phyloP scores from a whole-genome alignment of 2,797 vertebrate species.

The Rhinoraja longicauda region DNA sequence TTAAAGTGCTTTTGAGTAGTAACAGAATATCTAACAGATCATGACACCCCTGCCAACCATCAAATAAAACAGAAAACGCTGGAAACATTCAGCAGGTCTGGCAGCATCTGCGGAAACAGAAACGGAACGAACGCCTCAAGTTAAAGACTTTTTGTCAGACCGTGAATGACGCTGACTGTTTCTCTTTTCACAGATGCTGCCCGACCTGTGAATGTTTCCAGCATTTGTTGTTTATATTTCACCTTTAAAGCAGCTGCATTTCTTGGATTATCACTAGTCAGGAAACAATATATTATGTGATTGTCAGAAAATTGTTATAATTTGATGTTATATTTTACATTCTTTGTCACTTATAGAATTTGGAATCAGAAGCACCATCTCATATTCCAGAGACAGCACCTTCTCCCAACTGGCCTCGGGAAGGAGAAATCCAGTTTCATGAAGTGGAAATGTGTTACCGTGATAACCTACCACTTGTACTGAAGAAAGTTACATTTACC shows the following conservation, averaged over 20 bases:
- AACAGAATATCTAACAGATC: not conserved
- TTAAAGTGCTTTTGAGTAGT: not conserved
- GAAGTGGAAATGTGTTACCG: conserved; percentile 72
- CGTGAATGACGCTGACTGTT: too few species aligned
- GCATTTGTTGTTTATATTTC: too few species aligned
- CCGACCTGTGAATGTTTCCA: too few species aligned
- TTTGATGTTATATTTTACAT: not conserved
- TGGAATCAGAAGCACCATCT: conserved; percentile 63
- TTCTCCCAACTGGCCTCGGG: conserved; percentile 63
- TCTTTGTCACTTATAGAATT: conserved; percentile 51
- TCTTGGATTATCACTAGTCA: not conserved
- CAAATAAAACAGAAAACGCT: too few species aligned
- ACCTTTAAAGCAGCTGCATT: too few species aligned
- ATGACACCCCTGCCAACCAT: not conserved
- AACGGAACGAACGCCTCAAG: too few species aligned
- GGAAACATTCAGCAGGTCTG: too few species aligned
- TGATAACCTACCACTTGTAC: conserved; percentile 61
- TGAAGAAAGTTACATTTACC: conserved; percentile 65
- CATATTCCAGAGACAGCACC: conserved; percentile 46
- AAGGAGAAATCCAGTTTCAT: conserved; percentile 66
- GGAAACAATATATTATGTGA: not conserved
- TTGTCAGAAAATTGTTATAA: not conserved
- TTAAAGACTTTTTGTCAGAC: too few species aligned
- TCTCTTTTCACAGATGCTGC: too few species aligned
- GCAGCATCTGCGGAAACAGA: too few species aligned